phyloP scores from a whole-genome alignment of 2,888 invertebrate genomes.

The Thymelicus acteon region DNA sequence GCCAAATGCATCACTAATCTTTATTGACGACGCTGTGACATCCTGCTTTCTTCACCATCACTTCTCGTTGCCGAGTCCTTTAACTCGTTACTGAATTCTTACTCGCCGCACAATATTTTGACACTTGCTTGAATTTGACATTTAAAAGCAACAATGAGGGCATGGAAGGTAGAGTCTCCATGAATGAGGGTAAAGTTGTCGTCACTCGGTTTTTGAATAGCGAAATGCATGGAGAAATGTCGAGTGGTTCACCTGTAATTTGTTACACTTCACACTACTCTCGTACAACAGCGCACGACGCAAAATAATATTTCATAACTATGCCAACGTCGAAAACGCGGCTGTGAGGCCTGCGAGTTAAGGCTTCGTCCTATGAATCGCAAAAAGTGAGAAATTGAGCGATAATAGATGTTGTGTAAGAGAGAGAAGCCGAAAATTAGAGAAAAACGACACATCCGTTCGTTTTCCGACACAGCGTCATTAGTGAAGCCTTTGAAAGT shows the following conservation, averaged over 20 bases:
- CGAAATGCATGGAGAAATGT: not conserved
- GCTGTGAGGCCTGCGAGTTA: not conserved
- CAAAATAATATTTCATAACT: conserved; percentile 1
- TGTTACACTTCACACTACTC: not conserved
- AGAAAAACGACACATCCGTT: no score
- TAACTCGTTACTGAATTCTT: no score
- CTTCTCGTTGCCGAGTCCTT: no score
- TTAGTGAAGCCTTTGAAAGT: no score
- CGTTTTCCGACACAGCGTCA: no score
- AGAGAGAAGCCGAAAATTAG: no score
- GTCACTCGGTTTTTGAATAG: not conserved
- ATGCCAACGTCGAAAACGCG: not conserved
- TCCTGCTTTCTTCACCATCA: not conserved
- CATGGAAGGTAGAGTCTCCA: no score
- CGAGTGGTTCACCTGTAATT: conserved; percentile 5
- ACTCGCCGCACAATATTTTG: no score
- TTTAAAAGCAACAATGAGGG: not conserved
- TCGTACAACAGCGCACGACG: not conserved
- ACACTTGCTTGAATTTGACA: not conserved
- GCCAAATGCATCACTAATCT: not conserved
- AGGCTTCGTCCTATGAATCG: not conserved
- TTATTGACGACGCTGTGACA: not conserved
- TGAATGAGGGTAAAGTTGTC: not conserved
- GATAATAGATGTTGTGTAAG: no score
- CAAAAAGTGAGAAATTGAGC: not conserved